A percentile compares a stretch with the other conserved stretches of the same genome.
phyloP scores from a whole-genome alignment of 2,113 vertebrate genomes.

The Prolemur simus region DNA sequence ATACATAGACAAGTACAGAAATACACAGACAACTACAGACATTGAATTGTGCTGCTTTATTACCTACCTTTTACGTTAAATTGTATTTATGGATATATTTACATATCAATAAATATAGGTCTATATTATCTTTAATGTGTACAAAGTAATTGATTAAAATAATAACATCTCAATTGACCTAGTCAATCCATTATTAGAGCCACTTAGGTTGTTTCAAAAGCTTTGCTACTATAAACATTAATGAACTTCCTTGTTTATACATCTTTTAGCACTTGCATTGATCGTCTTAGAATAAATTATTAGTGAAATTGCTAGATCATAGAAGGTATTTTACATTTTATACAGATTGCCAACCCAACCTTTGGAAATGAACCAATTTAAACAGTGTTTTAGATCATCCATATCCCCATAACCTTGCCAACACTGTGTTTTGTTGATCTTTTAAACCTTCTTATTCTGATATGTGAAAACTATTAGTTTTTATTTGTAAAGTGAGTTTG shows the following conservation, averaged over 20 bases:
- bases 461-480: slow-evolving; percentile 15
- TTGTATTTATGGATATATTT: not conserved
- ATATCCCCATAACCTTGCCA: not conserved
- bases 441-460: slow-evolving; percentile 6
- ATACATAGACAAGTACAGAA: not conserved
- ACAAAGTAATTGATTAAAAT: slow-evolving; percentile 25
- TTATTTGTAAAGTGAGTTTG: slow-evolving; percentile 21
- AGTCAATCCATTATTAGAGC: not conserved
- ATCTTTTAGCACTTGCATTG: slow-evolving; percentile 33
- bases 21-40: not conserved
- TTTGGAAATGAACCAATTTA: not conserved
- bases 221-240: not conserved
- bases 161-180: not conserved
- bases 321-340: not conserved
- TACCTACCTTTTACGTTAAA: not conserved
- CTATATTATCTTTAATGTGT: not conserved
- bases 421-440: not conserved
- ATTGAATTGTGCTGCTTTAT: slow-evolving; percentile 1
- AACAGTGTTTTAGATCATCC: not conserved
- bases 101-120: not conserved
- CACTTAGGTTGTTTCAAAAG: not conserved
- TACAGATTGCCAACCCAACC: slow-evolving; percentile 7
- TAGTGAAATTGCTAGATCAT: not conserved
- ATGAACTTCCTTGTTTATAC: not conserved
- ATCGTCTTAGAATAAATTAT: slow-evolving; percentile 32